A percentile compares a stretch with the other conserved stretches of the same genome.
Conservation (phyloP, 2,797 vertebrate species). For the Phrynocephalus guinanensis region DNA sequence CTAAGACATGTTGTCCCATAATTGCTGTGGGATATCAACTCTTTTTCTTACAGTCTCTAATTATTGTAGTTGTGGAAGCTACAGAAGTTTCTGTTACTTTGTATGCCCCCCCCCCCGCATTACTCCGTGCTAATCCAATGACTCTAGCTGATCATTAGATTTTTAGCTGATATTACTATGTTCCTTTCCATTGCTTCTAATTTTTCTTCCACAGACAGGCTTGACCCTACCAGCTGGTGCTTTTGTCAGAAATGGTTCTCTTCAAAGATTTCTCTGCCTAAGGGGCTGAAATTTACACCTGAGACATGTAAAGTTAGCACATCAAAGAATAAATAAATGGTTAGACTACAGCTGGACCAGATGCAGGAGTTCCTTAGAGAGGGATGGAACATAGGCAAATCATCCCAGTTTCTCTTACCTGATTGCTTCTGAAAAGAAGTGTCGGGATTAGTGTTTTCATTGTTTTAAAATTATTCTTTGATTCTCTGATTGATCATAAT, state of each 20-base stretch:
- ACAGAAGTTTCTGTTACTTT: conserved; percentile 25
- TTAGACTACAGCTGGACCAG: conserved; percentile 45
- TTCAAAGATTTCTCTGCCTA: conserved; percentile 57
- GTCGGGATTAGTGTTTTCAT: background rate
- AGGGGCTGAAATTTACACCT: conserved; percentile 34
- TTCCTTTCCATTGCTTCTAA: conserved; percentile 49
- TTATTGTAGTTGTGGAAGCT: conserved; percentile 1
- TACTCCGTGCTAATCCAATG: conserved; percentile 37
- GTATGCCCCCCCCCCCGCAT: background rate
- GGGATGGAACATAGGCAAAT: conserved; percentile 43
- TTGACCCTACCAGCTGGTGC: conserved; percentile 51
- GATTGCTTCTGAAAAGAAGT: background rate
- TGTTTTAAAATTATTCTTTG: no score
- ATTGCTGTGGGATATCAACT: background rate
- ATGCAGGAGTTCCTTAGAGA: conserved; percentile 44
- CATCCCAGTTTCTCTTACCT: background rate
- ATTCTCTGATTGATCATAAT: no score
- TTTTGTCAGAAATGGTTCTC: conserved; percentile 48
- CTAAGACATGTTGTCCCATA: background rate
- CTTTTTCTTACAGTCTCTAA: background rate
- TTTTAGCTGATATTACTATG: conserved; percentile 26
- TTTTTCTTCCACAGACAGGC: conserved; percentile 47
- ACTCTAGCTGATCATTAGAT: conserved; percentile 30
- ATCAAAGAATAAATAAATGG: conserved; percentile 57
- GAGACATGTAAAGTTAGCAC: conserved; percentile 43